Base-by-base conservation (phyloP, 2,797 vertebrate species). In the Hoplostethus mediterraneus region DNA sequence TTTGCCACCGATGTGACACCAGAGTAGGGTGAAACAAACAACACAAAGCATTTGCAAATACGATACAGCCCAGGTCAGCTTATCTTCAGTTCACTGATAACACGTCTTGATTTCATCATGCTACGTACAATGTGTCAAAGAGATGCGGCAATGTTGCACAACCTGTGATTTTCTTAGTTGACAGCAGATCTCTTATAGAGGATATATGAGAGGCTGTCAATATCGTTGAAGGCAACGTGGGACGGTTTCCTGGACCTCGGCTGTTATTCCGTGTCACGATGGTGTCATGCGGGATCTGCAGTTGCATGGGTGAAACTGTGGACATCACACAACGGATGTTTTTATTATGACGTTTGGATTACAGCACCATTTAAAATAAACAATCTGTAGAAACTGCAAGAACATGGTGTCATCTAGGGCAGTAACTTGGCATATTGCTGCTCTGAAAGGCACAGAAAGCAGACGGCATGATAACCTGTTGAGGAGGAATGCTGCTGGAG, bases 151-250 rank as follows among this genome's bases (percentile, higher is more conserved):
- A 49, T 28, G 11, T 42, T 68, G 17, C 3, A 6, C 28, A 52
- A 91, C 89, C 82, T 90, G 88, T 87, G 28, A 76, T 82, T 77
- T 84, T 92, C 54, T 71, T 80, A 14, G 87, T 47, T 8, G 88
- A 90, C 36, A 87, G 3, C 68, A 90, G 76, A 69, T 76, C 55
- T 75, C 56, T 78, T 31, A 91, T 89, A 44, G 60, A 36, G 1
- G 88, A 63, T 0, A 91, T 83, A 45, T 89, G 79, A 61, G 82
- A 42, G 1, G 13, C 33, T 0, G 60, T 73, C 64, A 87, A 54
- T 48, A 82, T 33, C 1, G 44, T 47, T 3, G 57, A 38, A 8
- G 59, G 63, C 5, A 74, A 55, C 33, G 21, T 30, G 38, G 52
- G 28, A 63, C 8, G 21, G 52, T 56, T 48, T 51, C 30, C 33